Evolutionary conservation across 1,140 invertebrate genomes (phyloP).

Genomic region (Lepidotrigona ventralis): DNA sequence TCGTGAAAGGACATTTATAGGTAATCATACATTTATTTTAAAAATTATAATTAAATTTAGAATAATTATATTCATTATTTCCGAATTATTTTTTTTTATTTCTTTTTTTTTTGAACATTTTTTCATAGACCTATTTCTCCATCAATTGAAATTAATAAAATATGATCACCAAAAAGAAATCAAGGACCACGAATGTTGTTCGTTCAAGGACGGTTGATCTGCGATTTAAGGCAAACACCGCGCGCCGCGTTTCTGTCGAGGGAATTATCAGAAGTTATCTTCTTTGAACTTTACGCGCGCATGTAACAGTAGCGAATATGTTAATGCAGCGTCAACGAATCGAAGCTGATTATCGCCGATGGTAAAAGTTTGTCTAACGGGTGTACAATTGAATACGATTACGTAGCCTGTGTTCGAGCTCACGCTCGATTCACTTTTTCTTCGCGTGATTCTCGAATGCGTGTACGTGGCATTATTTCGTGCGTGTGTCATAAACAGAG

Average conservation of each 20-base stretch:
- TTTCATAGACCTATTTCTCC: no score
- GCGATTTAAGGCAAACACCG: neutral
- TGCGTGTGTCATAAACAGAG: constrained; percentile 34
- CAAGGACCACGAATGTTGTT: neutral
- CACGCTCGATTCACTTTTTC: neutral
- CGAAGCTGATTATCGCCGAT: neutral
- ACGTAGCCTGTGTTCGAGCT: neutral
- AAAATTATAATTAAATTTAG: no score
- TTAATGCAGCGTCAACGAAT: neutral
- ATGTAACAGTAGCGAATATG: no score
- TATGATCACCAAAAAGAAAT: neutral
- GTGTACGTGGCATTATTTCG: constrained; percentile 7
- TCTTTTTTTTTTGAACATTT: no score
- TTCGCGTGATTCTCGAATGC: no score
- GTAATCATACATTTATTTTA: no score
- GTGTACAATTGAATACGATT: neutral
- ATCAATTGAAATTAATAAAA: no score
- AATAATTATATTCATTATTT: no score
- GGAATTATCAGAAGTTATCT: no score
- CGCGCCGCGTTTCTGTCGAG: neutral
- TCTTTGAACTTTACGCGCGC: neutral
- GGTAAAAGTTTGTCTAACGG: no score
- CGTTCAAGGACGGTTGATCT: neutral
- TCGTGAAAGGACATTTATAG: no score
- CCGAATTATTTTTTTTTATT: no score